Conservation (phyloP, 2,797 vertebrate genomes). For the Remorina albescens region DNA sequence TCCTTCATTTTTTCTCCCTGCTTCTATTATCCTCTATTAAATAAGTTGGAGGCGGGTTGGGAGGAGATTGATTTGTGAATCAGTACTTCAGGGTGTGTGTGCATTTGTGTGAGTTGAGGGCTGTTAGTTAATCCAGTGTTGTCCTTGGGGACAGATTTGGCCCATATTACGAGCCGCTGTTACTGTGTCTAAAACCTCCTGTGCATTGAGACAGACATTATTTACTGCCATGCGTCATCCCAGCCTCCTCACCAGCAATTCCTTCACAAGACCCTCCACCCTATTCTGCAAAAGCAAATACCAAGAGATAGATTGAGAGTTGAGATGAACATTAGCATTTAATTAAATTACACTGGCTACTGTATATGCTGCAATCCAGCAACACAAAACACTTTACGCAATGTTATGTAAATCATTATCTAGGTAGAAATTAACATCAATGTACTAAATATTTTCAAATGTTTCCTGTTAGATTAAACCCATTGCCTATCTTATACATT, state of each 20-base stretch:
- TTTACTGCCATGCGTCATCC: slow-evolving; percentile 65
- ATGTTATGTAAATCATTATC: background rate
- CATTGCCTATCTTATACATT: too few species aligned
- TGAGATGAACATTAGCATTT: slow-evolving; percentile 22
- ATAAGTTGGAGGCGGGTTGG: slow-evolving; percentile 49
- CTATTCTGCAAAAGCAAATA: slow-evolving; percentile 41
- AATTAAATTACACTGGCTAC: background rate
- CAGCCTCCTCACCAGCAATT: slow-evolving; percentile 44
- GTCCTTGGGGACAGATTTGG: slow-evolving; percentile 78
- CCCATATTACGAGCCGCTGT: slow-evolving; percentile 74
- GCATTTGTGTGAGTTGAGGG: slow-evolving; percentile 63
- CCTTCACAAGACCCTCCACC: slow-evolving; percentile 32
- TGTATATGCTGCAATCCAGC: background rate
- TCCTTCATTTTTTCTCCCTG: slow-evolving; percentile 13
- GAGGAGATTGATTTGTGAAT: slow-evolving; percentile 66
- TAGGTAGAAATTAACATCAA: background rate
- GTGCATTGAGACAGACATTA: slow-evolving; percentile 73
- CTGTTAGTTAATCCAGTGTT: slow-evolving; percentile 75
- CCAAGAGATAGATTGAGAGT: background rate
- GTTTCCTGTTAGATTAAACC: background rate
- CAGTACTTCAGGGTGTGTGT: slow-evolving; percentile 47
- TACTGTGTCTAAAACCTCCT: slow-evolving; percentile 66
- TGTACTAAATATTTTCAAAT: background rate
- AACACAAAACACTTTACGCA: background rate
- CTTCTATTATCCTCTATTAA: slow-evolving; percentile 53